These are phyloP conservation scores for Macaria notata DNA, from an alignment of 2,888 invertebrate genomes.

Conservation along the genomic window DNA sequence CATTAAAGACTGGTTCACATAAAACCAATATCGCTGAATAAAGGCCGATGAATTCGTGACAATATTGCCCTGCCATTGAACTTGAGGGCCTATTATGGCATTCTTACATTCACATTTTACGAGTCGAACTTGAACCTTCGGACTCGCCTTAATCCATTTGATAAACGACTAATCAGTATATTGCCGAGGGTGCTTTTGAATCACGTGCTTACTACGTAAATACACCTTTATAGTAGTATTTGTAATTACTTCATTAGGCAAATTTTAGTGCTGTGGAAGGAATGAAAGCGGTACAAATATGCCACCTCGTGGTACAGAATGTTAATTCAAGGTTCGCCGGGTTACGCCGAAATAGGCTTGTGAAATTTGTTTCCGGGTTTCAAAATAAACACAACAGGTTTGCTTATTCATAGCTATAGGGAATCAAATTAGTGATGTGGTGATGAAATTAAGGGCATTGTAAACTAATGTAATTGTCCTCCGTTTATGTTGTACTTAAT, in stretches of 20 bases:
- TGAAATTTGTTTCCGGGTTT: not conserved
- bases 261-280: not conserved
- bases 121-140: conserved; percentile 19
- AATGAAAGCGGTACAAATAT: conserved; percentile 16
- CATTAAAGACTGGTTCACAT: conserved; percentile 3
- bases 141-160: conserved; percentile 20
- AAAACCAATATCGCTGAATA: conserved; percentile 7
- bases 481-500: no score
- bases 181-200: conserved; percentile 7
- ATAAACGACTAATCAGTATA: conserved; percentile 18
- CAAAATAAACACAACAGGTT: not conserved
- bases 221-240: no score
- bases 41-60: conserved; percentile 10
- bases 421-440: no score
- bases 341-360: not conserved
- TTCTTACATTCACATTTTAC: conserved; percentile 20
- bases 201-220: conserved; percentile 5
- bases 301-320: conserved; percentile 5
- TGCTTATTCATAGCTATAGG: not conserved
- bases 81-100: conserved; percentile 18
- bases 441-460: no score
- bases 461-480: no score
- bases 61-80: conserved; percentile 13
- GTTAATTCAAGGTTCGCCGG: not conserved
- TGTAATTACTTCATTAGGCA: not conserved